A percentile compares a stretch with the other conserved stretches of the same genome.
These are phyloP conservation scores for Corbicula japonica DNA, from an alignment of 2,888 invertebrate genomes.

Conservation along the genomic window DNA sequence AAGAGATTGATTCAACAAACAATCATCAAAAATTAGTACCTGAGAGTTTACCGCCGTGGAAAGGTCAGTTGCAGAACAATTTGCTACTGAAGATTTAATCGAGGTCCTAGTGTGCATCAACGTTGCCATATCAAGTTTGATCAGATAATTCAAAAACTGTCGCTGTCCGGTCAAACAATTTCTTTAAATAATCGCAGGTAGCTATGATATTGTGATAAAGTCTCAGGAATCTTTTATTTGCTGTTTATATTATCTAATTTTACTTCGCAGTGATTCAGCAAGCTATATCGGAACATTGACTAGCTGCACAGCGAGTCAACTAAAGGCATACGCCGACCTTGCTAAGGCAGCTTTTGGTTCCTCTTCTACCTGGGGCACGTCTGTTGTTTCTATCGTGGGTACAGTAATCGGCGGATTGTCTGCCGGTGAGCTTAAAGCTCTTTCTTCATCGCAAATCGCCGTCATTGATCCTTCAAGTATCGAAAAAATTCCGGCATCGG, in stretches of 20 bases:
- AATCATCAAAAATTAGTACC: neutral
- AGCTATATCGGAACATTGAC: conserved; percentile 67
- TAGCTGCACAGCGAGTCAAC: conserved; percentile 65
- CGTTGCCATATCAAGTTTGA: no score
- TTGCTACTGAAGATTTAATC: neutral
- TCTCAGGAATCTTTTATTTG: no score
- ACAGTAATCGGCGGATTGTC: conserved; percentile 68
- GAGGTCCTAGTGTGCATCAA: no score
- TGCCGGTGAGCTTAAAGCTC: conserved; percentile 43
- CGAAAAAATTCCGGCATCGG: conserved; percentile 54
- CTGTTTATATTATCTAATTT: no score
- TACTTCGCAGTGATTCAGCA: conserved; percentile 60
- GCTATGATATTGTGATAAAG: no score
- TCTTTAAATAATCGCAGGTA: no score
- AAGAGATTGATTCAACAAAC: no score
- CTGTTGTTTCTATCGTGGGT: conserved; percentile 64
- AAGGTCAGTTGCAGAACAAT: no score
- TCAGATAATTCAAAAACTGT: no score
- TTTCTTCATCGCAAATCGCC: conserved; percentile 53
- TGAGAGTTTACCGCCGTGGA: neutral
- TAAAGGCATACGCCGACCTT: conserved; percentile 57
- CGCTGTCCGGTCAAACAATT: no score
- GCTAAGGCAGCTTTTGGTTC: conserved; percentile 68
- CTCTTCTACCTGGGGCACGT: conserved; percentile 64
- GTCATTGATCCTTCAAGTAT: conserved; percentile 53